Conservation (phyloP, 1,140 invertebrate genomes). For the Triops cancriformis region DNA sequence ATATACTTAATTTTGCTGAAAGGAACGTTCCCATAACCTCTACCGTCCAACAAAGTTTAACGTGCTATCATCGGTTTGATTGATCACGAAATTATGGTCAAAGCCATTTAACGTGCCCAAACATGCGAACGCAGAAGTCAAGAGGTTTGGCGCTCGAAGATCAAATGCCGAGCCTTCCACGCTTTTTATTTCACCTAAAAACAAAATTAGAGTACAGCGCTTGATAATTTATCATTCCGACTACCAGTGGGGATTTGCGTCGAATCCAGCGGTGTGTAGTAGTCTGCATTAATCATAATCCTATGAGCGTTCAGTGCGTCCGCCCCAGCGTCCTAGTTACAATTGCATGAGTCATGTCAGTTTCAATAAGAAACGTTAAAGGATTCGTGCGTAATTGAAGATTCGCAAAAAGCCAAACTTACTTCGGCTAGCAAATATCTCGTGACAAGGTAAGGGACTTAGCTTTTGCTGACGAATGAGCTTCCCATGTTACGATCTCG, state of each 20-base stretch:
- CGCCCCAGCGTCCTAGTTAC: constrained; percentile 42
- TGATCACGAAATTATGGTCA: constrained; percentile 68
- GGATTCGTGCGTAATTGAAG: too few species aligned
- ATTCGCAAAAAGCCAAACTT: neutral
- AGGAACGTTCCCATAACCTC: neutral
- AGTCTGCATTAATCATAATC: constrained; percentile 63
- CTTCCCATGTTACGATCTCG: neutral
- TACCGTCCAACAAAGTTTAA: neutral
- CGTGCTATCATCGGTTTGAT: constrained; percentile 30
- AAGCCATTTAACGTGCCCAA: constrained; percentile 51
- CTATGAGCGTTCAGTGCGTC: constrained; percentile 63
- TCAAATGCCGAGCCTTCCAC: constrained; percentile 61
- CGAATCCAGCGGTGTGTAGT: constrained; percentile 61
- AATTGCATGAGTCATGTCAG: neutral
- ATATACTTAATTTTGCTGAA: neutral
- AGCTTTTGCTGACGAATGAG: too few species aligned
- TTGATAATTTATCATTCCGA: constrained; percentile 35
- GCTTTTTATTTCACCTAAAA: constrained; percentile 51
- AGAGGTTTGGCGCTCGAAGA: constrained; percentile 48
- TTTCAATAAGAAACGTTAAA: neutral
- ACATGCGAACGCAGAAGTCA: constrained; percentile 45
- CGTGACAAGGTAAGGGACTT: too few species aligned
- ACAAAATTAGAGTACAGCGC: constrained; percentile 28
- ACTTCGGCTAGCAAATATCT: too few species aligned
- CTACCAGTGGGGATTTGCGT: constrained; percentile 59